Conservation (phyloP, 1,140 invertebrate species). For the Drosophila nannoptera region DNA sequence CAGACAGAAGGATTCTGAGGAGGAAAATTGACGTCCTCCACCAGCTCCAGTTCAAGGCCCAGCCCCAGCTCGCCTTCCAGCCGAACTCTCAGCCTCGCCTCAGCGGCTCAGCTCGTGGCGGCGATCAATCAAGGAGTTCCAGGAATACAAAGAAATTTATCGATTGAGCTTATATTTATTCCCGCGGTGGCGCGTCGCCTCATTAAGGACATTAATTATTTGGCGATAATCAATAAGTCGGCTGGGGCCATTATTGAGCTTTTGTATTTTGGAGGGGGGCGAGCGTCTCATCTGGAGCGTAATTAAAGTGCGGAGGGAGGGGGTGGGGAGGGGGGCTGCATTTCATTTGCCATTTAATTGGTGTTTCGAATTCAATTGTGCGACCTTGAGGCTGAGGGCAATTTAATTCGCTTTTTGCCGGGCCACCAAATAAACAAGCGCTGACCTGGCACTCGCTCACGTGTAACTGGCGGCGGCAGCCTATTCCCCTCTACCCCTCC, state of each 20-base stretch:
- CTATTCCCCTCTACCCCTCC: neutral
- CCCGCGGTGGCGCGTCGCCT: neutral
- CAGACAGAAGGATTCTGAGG: too few relatives aligned
- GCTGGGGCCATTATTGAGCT: slow-evolving; percentile 22
- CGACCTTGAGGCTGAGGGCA: slow-evolving; percentile 32
- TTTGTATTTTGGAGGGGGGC: slow-evolving; percentile 8
- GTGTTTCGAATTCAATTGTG: slow-evolving; percentile 46
- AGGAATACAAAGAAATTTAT: too few relatives aligned
- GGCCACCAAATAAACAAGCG: slow-evolving; percentile 40
- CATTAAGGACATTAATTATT: neutral
- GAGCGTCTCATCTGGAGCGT: slow-evolving; percentile 14
- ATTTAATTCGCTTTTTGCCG: slow-evolving; percentile 32
- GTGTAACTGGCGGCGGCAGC: slow-evolving; percentile 24
- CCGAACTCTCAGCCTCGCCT: too few relatives aligned
- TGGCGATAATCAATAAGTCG: slow-evolving; percentile 31
- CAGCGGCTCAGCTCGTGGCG: too few relatives aligned
- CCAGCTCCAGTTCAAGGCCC: too few relatives aligned
- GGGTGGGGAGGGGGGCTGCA: slow-evolving; percentile 3
- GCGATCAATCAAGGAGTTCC: too few relatives aligned
- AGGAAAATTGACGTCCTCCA: too few relatives aligned
- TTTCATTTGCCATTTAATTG: slow-evolving; percentile 37
- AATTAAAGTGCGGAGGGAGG: slow-evolving; percentile 17
- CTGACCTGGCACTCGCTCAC: slow-evolving; percentile 39
- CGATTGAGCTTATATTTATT: too few relatives aligned
- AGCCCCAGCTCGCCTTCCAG: too few relatives aligned